A percentile compares a stretch with the other conserved stretches of the same genome.
These are phyloP conservation scores for Ornithoptera priamus DNA, from an alignment of 2,888 invertebrate species.

Conservation along the genomic window DNA sequence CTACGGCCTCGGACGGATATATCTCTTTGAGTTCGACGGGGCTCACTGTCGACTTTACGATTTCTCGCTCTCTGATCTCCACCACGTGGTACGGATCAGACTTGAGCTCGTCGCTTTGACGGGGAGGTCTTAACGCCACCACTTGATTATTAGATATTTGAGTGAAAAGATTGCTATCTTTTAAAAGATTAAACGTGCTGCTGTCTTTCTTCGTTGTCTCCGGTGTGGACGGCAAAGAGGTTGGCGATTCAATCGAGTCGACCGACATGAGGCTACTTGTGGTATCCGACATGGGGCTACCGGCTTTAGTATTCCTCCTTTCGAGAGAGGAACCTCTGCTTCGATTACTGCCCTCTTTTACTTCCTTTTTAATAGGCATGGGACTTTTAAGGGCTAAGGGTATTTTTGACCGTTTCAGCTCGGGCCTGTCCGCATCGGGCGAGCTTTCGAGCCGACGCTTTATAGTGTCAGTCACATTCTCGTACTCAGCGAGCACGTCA, in stretches of 20 bases:
- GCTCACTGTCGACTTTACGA: slow-evolving; percentile 82
- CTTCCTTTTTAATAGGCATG: slow-evolving; percentile 58
- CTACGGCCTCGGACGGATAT: slow-evolving; percentile 71
- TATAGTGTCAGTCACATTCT: slow-evolving; percentile 83
- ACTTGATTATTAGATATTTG: slow-evolving; percentile 81
- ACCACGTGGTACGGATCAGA: slow-evolving; percentile 79
- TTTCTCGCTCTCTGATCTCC: slow-evolving; percentile 84
- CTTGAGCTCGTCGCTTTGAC: slow-evolving; percentile 35
- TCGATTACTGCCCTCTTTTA: slow-evolving; percentile 54
- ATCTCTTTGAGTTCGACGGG: slow-evolving; percentile 63
- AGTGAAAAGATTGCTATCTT: slow-evolving; percentile 84
- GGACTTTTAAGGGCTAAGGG: slow-evolving; percentile 69
- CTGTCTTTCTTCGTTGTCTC: slow-evolving; percentile 71
- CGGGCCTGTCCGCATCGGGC: slow-evolving; percentile 57
- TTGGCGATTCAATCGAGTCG: slow-evolving; percentile 46
- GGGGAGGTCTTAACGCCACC: slow-evolving; percentile 33
- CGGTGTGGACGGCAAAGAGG: slow-evolving; percentile 49
- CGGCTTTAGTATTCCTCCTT: slow-evolving; percentile 38
- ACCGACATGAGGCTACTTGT: slow-evolving; percentile 44
- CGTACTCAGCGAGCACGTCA: slow-evolving; percentile 62
- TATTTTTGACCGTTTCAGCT: slow-evolving; percentile 68
- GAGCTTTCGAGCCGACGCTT: slow-evolving; percentile 79
- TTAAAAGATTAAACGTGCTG: slow-evolving; percentile 82
- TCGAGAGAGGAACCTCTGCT: slow-evolving; percentile 57
- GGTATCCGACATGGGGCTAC: slow-evolving; percentile 40